Evolutionary conservation across 2,797 vertebrate genomes (phyloP).

Genomic region (Chelonia mydas): DNA sequence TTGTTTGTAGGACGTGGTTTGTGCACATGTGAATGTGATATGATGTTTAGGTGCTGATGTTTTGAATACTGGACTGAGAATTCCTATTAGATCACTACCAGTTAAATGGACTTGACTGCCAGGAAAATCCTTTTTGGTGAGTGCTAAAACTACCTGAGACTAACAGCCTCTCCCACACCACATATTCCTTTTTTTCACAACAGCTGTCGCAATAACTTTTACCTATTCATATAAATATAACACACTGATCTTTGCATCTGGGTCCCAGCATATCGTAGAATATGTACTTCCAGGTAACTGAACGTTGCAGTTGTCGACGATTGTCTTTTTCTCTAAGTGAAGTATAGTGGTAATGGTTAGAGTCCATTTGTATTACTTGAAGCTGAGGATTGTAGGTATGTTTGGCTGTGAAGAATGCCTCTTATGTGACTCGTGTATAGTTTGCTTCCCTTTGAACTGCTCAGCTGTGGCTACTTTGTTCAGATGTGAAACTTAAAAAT

Average conservation of each 20-base stretch:
- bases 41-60: neutral
- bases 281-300: neutral
- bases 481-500: slow-evolving; percentile 66
- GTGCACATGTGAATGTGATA: neutral
- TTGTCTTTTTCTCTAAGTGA: neutral
- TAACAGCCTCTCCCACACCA: neutral
- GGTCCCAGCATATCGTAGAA: neutral
- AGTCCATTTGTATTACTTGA: fast-evolving
- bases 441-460: slow-evolving; percentile 30
- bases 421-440: neutral
- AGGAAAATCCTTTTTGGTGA: neutral
- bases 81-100: neutral
- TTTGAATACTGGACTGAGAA: neutral
- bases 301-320: neutral
- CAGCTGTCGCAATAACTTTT: neutral
- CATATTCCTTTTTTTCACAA: fast-evolving
- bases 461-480: neutral
- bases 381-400: neutral
- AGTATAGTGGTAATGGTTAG: fast-evolving
- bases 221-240: fast-evolving
- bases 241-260: neutral
- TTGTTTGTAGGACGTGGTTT: neutral
- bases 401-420: neutral
- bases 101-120: neutral
- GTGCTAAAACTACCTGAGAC: neutral